These are phyloP conservation scores for Homalodisca vitripennis DNA, from an alignment of 1,140 invertebrate genomes.

Conservation along the genomic window DNA sequence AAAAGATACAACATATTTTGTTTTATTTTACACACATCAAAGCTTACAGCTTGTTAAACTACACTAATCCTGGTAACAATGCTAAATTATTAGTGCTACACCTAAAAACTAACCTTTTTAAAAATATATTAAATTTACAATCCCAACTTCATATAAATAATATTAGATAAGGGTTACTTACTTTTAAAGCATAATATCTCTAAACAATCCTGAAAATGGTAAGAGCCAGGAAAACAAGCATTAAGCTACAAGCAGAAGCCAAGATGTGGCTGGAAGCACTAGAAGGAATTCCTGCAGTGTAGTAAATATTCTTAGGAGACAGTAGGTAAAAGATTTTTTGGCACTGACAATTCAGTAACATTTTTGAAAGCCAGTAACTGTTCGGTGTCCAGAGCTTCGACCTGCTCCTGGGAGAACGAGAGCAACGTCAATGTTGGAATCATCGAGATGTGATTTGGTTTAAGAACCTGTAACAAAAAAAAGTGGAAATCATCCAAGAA, in stretches of 20 bases:
- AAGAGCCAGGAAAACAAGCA: neutral
- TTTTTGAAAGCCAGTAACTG: neutral
- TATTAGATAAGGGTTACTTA: no score
- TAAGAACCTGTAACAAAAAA: neutral
- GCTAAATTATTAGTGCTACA: no score
- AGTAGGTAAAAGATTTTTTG: neutral
- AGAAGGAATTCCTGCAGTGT: neutral
- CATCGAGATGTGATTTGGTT: neutral
- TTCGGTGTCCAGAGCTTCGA: neutral
- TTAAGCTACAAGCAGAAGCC: no score
- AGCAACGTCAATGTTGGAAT: neutral
- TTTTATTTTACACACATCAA: neutral
- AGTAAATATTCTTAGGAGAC: neutral
- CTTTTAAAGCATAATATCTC: neutral
- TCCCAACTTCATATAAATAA: no score
- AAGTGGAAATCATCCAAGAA: neutral
- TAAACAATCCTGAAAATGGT: neutral
- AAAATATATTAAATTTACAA: no score
- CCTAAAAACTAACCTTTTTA: no score
- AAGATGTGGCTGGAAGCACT: neutral
- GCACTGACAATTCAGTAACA: neutral
- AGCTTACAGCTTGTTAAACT: no score
- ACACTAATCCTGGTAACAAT: no score
- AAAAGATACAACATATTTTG: neutral
- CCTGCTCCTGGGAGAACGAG: neutral